Evolutionary conservation across 2,888 invertebrate species (phyloP), one percentile per base, ranked within the genome.

Genomic region (Lottia gigantea): DNA sequence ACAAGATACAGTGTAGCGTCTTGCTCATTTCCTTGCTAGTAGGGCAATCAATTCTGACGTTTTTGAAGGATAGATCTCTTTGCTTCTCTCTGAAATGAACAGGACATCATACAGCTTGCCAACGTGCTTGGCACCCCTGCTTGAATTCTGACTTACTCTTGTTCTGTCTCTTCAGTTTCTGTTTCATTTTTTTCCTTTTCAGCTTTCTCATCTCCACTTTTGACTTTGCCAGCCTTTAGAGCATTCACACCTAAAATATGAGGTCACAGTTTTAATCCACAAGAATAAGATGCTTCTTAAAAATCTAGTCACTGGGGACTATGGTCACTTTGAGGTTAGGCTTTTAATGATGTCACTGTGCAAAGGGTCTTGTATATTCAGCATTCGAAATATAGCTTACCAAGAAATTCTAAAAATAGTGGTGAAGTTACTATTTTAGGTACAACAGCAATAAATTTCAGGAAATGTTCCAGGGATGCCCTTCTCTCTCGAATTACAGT

Each of bases 391-490:
- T n/a, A n/a, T n/a, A 31, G 31, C 40, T 40, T 72, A 86, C 86
- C 86, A 72, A 86, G 71, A 74, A 86, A 86, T 68, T 82, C 79
- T n/a, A 85, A 72, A 31, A 85, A 67, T 6, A 79, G 63, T 8
- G 77, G 73, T 64, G 77, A 80, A 4, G 77, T 77, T 25, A 75
- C 75, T 0, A 85, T 40, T 62, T 82, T 83, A 0, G 82, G 78
- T 7, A 78, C 80, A 4, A 72, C 68, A 15, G 83, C 80, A n/a
- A 85, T 31, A 69, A 82, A 84, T 68, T 81, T 82, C 70, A 86
- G 25, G 45, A 85, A 79, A 12, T 73, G 67, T 25, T 85, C 85
- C 62, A 84, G 70, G 23, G 68, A 77, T 7, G 70, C 69, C 16
- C 83, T 72, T 55, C 84, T 71, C 49, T 84, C 84, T 66, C 79